A percentile compares a stretch with the other conserved stretches of the same genome.
Evolutionary conservation across 1,140 invertebrate species (phyloP).

Genomic region (Mercenaria mercenaria): DNA sequence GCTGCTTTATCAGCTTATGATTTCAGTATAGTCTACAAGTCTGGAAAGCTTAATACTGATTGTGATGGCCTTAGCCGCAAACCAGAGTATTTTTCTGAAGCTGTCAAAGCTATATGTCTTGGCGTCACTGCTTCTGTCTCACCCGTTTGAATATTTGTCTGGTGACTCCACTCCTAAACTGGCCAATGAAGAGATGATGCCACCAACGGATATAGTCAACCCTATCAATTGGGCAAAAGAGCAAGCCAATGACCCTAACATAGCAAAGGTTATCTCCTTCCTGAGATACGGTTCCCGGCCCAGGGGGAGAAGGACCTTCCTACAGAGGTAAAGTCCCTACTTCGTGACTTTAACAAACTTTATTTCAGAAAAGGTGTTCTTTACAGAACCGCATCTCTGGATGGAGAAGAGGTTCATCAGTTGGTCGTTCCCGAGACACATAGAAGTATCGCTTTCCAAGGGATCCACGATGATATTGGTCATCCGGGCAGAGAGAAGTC

Average conservation of each 20-base stretch:
- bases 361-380: background rate
- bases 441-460: background rate
- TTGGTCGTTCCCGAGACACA: background rate
- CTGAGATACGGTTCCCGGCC: background rate
- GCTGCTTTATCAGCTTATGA: constrained; percentile 41
- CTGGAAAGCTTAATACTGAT: constrained; percentile 11
- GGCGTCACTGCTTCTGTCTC: background rate
- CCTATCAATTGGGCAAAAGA: constrained; percentile 8
- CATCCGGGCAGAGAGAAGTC: background rate
- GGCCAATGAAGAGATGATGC: too few species aligned
- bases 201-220: background rate
- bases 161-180: background rate
- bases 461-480: constrained; percentile 50
- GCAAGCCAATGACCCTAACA: background rate
- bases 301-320: background rate
- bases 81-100: background rate
- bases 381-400: background rate
- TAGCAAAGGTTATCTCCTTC: background rate
- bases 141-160: too few species aligned
- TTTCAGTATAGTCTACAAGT: constrained; percentile 46
- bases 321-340: background rate
- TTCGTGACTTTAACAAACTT: background rate
- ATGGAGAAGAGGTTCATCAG: background rate
- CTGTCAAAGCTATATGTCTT: background rate
- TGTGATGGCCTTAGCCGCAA: constrained; percentile 43